Evolutionary conservation across 2,888 invertebrate genomes (phyloP).

Genomic region (Drosophila anomalipes): DNA sequence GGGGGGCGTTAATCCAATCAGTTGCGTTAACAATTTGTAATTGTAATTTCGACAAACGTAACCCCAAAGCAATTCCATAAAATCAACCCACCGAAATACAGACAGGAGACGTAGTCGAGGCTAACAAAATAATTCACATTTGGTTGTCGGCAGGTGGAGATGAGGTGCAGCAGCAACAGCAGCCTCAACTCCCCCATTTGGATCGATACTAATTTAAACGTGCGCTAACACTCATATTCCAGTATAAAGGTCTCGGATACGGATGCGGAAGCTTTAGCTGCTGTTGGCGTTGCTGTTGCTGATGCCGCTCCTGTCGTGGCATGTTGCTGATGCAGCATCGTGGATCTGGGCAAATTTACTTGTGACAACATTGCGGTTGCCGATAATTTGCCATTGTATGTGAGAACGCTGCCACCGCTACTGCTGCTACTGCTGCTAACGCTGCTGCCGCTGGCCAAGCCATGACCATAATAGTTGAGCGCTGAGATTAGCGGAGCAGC

Average conservation of each 20-base stretch:
- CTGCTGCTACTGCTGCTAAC: slow-evolving; percentile 37
- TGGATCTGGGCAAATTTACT: slow-evolving; percentile 70
- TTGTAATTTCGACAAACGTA: slow-evolving; percentile 67
- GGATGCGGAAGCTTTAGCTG: slow-evolving; percentile 20
- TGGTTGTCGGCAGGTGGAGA: slow-evolving; percentile 23
- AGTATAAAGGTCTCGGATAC: slow-evolving; percentile 80
- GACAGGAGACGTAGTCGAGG: slow-evolving; percentile 7
- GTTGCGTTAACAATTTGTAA: slow-evolving; percentile 63
- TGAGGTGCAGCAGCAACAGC: neutral
- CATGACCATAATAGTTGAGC: slow-evolving; percentile 77
- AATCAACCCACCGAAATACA: slow-evolving; percentile 23
- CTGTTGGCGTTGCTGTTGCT: slow-evolving; percentile 20
- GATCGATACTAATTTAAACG: slow-evolving; percentile 65
- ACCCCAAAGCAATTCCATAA: slow-evolving; percentile 32
- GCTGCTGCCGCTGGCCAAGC: slow-evolving; percentile 31
- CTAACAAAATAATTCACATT: slow-evolving; percentile 25
- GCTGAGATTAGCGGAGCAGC: slow-evolving; percentile 64
- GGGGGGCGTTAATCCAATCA: slow-evolving; percentile 54
- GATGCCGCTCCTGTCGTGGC: slow-evolving; percentile 29
- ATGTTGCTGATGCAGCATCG: slow-evolving; percentile 48
- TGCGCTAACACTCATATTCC: slow-evolving; percentile 84
- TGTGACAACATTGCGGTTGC: slow-evolving; percentile 79
- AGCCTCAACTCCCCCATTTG: neutral
- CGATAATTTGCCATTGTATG: slow-evolving; percentile 76
- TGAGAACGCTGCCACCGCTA: slow-evolving; percentile 42